A percentile compares a stretch with the other conserved stretches of the same genome.
Evolutionary conservation across 1,140 invertebrate genomes (phyloP).

Genomic region (Cylas formicarius): DNA sequence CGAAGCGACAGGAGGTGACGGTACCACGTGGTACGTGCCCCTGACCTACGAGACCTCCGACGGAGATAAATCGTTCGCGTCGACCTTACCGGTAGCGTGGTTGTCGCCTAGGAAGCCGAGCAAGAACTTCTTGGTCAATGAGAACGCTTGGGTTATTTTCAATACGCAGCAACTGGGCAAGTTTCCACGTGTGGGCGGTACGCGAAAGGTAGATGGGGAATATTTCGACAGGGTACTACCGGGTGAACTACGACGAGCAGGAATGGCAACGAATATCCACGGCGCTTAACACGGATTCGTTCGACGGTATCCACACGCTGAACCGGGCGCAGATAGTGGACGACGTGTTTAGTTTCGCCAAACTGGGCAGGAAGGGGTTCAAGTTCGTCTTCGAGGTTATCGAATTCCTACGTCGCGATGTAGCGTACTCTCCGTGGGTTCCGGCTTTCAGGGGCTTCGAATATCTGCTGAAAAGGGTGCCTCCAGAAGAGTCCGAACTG

Average conservation of each 20-base stretch:
- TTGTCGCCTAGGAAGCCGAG: not conserved
- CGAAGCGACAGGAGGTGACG: too few relatives aligned
- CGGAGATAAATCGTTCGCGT: not conserved
- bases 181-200: too few relatives aligned
- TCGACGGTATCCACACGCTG: slow-evolving; percentile 50
- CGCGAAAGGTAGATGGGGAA: not conserved
- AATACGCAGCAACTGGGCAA: slow-evolving; percentile 13
- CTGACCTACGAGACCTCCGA: slow-evolving; percentile 1
- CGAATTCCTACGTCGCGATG: slow-evolving; percentile 53
- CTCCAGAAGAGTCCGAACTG: too few relatives aligned
- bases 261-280: slow-evolving; percentile 57
- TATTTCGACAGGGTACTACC: slow-evolving; percentile 57
- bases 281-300: slow-evolving; percentile 44
- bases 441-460: slow-evolving; percentile 46
- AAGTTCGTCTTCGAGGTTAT: slow-evolving; percentile 49
- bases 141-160: slow-evolving; percentile 11
- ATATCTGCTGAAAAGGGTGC: slow-evolving; percentile 6
- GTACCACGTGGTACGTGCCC: slow-evolving; percentile 12
- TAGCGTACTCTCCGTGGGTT: slow-evolving; percentile 57
- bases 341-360: slow-evolving; percentile 60
- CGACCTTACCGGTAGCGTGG: not conserved
- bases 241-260: slow-evolving; percentile 66
- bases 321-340: slow-evolving; percentile 76
- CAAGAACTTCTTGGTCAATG: not conserved
- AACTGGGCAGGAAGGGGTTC: slow-evolving; percentile 42